These are phyloP conservation scores for Tyrophagus putrescentiae DNA, from an alignment of 1,140 invertebrate genomes.

Conservation along the genomic window DNA sequence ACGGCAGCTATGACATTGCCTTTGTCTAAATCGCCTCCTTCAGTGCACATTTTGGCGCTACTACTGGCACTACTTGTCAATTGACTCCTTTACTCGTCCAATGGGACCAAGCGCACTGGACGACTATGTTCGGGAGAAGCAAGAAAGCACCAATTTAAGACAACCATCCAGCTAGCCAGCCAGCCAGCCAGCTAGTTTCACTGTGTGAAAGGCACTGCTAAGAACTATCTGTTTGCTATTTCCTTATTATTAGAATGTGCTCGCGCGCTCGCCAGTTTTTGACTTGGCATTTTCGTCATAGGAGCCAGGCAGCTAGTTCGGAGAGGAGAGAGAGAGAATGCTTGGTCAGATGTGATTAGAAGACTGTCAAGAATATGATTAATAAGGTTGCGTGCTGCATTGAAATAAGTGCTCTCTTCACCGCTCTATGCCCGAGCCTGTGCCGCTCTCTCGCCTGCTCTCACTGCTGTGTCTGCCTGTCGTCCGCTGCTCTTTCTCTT, in stretches of 20 bases:
- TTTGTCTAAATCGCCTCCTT: neutral
- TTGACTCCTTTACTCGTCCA: neutral
- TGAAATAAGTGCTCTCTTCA: constrained; percentile 14
- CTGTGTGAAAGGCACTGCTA: neutral
- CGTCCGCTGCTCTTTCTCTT: too few relatives aligned
- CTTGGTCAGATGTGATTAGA: constrained; percentile 9
- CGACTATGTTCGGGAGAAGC: too few relatives aligned
- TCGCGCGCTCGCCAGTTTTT: constrained; percentile 12
- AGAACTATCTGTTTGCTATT: constrained; percentile 13
- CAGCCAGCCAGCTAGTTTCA: too few relatives aligned
- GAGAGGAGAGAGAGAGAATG: constrained; percentile 2
- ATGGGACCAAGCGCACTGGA: too few relatives aligned
- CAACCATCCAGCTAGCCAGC: neutral
- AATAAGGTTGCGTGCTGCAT: constrained; percentile 19
- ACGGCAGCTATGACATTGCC: neutral
- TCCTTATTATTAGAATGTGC: constrained; percentile 13
- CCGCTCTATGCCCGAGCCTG: too few relatives aligned
- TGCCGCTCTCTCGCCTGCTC: too few relatives aligned
- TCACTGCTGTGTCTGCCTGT: too few relatives aligned
- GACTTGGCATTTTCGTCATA: constrained; percentile 10
- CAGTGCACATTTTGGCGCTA: neutral
- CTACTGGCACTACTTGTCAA: neutral
- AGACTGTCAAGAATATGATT: constrained; percentile 18
- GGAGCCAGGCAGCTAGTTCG: neutral
- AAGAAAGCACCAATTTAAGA: constrained; percentile 4